Evolutionary conservation across 2,888 invertebrate genomes (phyloP), one percentile per base, ranked within the genome.

Genomic region (Philereme vetulata): DNA sequence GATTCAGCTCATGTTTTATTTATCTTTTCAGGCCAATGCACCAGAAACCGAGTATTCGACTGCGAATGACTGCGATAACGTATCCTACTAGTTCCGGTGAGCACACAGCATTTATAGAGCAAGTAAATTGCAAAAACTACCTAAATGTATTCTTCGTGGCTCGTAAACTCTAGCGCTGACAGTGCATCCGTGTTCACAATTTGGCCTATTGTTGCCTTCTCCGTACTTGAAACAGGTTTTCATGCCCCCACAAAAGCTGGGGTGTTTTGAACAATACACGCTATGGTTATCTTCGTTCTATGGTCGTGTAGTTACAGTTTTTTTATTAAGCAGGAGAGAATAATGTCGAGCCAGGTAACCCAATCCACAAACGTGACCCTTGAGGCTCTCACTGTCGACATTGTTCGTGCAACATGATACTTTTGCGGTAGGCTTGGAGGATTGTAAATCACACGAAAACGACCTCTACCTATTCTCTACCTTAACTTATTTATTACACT

Each of bases 11-110:
- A 77, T 80, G 72, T 71, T 67, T 71, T 60, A 71, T 74, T 82
- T 85, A 86, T 88, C 85, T 82, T 81, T 83, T 77, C 74, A 78
- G 82, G 82, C 67, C 86, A 82, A 73, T 81, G 83, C 76, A 81
- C 82, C 72, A 81, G 72, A 77, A 81, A 80, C 72, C 72, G 68
- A 69, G 63, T 71, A 76, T 74, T 75, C 77, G 70, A 79, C 78
- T 77, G 80, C 78, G 67, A 79, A 77, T 73, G 65, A 75, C 72
- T 71, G 58, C 71, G 81, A 84, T 85, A 85, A 79, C 76, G 68
- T 76, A 76, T 85, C 84, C 83, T 81, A 77, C 76, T 72, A 66
- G 67, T 70, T 70, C 66, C 65, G 65, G 60, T 64, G 64, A 56
- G 46, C 48, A 60, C 47, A 57, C 49, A 56, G 45, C 36, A 35